Conservation (phyloP, 2,888 invertebrate genomes). For the Anticlea derivata region DNA sequence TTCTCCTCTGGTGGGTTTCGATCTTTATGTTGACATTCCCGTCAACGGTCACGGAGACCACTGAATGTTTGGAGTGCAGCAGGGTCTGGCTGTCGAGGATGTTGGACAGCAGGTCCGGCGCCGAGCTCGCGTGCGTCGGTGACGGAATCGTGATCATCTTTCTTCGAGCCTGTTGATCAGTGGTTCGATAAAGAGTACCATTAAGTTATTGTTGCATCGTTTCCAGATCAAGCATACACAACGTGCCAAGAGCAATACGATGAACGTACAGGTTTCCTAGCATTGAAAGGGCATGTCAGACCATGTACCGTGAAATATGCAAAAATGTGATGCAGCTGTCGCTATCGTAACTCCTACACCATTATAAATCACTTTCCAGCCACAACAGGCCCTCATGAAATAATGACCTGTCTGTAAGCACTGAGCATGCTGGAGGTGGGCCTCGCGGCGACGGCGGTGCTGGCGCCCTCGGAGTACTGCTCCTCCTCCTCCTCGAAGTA, state of each 20-base stretch:
- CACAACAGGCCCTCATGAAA: too few relatives aligned
- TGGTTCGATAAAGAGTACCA: neutral
- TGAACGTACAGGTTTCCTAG: too few relatives aligned
- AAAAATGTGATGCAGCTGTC: too few relatives aligned
- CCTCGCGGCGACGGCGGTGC: conserved; percentile 68
- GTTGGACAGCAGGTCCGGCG: conserved; percentile 86
- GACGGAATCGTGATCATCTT: conserved; percentile 74
- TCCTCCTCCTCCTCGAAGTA: conserved; percentile 85
- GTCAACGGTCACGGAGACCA: conserved; percentile 84
- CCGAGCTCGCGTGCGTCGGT: conserved; percentile 67
- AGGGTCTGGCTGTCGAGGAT: conserved; percentile 88
- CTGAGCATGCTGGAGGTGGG: conserved; percentile 73
- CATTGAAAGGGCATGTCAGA: too few relatives aligned
- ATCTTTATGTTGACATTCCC: conserved; percentile 85
- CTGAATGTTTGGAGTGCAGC: conserved; percentile 86
- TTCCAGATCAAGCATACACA: too few relatives aligned
- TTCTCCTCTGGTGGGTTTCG: conserved; percentile 28
- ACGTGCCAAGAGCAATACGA: too few relatives aligned
- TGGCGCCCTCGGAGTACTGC: conserved; percentile 48
- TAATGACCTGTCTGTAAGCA: conserved; percentile 69
- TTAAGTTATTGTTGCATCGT: too few relatives aligned
- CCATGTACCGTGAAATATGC: too few relatives aligned
- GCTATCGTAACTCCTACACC: too few relatives aligned
- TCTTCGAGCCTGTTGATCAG: conserved; percentile 62
- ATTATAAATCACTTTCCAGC: too few relatives aligned